Evolutionary conservation across 2,797 vertebrate species (phyloP).

Genomic region (Petrocephalus schoutedeni): DNA sequence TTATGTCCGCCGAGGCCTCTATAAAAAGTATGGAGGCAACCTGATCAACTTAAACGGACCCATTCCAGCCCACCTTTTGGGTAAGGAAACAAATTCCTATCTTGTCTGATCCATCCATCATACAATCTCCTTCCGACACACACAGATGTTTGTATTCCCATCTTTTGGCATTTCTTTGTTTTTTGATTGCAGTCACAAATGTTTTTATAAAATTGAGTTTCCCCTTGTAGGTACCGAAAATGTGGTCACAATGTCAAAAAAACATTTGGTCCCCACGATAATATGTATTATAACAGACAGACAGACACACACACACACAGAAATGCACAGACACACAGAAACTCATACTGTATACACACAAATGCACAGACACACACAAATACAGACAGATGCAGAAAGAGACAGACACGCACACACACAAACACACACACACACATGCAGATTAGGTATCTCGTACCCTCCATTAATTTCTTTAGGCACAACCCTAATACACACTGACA

Average conservation of each 20-base stretch:
- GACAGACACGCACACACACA: too few species aligned
- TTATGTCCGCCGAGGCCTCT: slow-evolving; percentile 81
- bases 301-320: too few species aligned
- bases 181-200: neutral
- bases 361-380: too few species aligned
- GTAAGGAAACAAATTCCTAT: slow-evolving; percentile 51
- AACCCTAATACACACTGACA: too few species aligned
- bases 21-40: slow-evolving; percentile 73
- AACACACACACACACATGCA: too few species aligned
- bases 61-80: slow-evolving; percentile 90
- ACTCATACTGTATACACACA: too few species aligned
- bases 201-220: neutral
- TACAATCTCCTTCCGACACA: neutral
- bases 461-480: too few species aligned
- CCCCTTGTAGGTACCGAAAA: neutral
- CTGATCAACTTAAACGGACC: slow-evolving; percentile 81
- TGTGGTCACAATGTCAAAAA: neutral
- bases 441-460: too few species aligned
- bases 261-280: neutral
- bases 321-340: too few species aligned
- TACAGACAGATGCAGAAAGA: too few species aligned
- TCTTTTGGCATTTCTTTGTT: neutral
- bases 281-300: neutral
- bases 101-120: neutral
- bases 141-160: too few species aligned